phyloP scores from a whole-genome alignment of 2,113 vertebrate genomes.

The Petrocephalus zakoni region DNA sequence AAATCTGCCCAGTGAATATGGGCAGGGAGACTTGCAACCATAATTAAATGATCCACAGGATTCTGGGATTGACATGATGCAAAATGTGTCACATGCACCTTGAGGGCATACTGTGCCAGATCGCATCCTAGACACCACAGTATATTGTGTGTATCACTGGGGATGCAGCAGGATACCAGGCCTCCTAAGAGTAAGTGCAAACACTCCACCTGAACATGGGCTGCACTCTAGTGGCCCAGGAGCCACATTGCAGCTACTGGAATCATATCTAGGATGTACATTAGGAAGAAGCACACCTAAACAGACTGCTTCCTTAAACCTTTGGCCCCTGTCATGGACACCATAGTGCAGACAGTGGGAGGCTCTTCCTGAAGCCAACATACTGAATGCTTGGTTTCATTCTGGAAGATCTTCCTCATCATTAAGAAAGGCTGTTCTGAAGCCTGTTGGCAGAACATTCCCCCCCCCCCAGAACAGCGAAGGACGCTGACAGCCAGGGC shows the following conservation, averaged over 20 bases:
- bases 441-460: not conserved
- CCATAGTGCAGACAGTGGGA: not conserved
- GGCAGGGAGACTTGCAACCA: not conserved
- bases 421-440: not conserved
- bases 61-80: not conserved
- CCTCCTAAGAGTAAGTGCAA: not conserved
- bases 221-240: not conserved
- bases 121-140: no score
- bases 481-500: not conserved
- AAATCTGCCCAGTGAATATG: not conserved
- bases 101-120: not conserved
- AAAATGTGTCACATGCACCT: not conserved
- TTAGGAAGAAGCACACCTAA: not conserved
- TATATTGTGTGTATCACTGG: not conserved
- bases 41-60: not conserved
- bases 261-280: not conserved
- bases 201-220: not conserved
- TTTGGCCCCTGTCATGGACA: not conserved
- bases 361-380: not conserved
- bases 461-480: not conserved
- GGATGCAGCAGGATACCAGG: not conserved
- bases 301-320: not conserved
- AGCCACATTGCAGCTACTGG: not conserved
- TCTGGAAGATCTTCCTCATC: not conserved
- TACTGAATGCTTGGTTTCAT: constrained; percentile 1